Percentiles rank a stretch among this genome's conserved stretches.
Conservation (phyloP, 2,888 invertebrate species). For the Suillia variegata region DNA sequence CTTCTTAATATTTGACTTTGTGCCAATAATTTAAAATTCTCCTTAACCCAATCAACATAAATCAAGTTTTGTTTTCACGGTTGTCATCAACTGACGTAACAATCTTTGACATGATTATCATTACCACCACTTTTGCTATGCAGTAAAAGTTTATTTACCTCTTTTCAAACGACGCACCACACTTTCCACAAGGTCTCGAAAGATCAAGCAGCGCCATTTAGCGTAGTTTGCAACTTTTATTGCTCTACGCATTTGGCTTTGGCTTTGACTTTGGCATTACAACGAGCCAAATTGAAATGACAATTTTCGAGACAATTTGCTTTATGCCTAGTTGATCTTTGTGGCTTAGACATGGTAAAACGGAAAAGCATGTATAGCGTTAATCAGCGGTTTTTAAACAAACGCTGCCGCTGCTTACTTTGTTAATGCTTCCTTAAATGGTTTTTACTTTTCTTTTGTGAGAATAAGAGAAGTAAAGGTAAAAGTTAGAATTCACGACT, state of each 20-base stretch:
- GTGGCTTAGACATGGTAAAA: background rate
- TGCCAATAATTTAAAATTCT: too few species aligned
- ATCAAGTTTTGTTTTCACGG: background rate
- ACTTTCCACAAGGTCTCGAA: background rate
- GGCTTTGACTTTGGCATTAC: too few species aligned
- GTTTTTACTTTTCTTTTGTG: background rate
- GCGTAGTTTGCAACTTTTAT: background rate
- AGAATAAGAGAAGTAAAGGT: background rate
- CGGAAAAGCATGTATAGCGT: too few species aligned
- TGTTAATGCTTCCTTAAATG: background rate
- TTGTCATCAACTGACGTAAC: too few species aligned
- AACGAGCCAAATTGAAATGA: background rate
- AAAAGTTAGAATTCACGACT: too few species aligned
- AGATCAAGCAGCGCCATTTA: background rate
- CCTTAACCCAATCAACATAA: too few species aligned
- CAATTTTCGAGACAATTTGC: background rate
- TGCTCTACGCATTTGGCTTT: background rate
- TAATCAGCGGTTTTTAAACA: too few species aligned
- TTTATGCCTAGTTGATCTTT: background rate
- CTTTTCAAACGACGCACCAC: background rate
- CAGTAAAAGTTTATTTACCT: constrained; percentile 1
- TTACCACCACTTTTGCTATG: too few species aligned
- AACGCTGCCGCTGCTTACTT: too few species aligned
- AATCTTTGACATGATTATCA: too few species aligned
- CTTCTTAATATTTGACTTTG: too few species aligned